Conservation (phyloP, 2,888 invertebrate species). For the Thereva unica region DNA sequence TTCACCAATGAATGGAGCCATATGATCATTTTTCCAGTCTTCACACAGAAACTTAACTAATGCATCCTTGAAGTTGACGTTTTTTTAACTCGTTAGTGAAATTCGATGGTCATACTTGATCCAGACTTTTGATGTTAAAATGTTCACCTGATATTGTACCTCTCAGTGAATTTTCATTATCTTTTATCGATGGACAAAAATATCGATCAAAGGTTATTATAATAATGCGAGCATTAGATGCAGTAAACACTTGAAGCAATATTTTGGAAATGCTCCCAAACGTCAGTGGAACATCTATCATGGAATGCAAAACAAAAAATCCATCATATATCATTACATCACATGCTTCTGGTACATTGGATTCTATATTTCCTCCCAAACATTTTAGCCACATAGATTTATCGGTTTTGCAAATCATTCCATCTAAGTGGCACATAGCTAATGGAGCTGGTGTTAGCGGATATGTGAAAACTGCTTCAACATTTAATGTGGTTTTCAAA, state of each 20-base stretch:
- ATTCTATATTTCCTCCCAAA: constrained; percentile 42
- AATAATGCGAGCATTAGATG: constrained; percentile 40
- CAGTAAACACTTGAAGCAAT: constrained; percentile 35
- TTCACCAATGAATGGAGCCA: constrained; percentile 35
- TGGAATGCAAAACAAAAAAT: constrained; percentile 48
- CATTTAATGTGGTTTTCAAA: constrained; percentile 41
- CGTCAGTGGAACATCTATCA: constrained; percentile 48
- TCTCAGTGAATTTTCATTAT: constrained; percentile 41
- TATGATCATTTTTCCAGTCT: constrained; percentile 41
- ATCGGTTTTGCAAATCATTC: constrained; percentile 46
- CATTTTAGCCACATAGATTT: constrained; percentile 45
- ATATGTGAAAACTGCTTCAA: constrained; percentile 45
- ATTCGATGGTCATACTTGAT: constrained; percentile 42
- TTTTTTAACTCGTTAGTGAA: constrained; percentile 43
- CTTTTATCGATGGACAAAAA: constrained; percentile 45
- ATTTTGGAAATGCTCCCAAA: constrained; percentile 48
- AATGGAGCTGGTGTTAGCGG: constrained; percentile 48
- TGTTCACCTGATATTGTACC: constrained; percentile 15
- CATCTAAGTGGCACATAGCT: constrained; percentile 48
- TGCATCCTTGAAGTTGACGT: constrained; percentile 43
- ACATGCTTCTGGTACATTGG: constrained; percentile 39
- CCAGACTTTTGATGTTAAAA: constrained; percentile 39
- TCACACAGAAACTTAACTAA: constrained; percentile 42
- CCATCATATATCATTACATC: constrained; percentile 49
- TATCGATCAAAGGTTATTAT: constrained; percentile 45